phyloP scores from a whole-genome alignment of 1,140 invertebrate species.

The Neodiprion fabricii region DNA sequence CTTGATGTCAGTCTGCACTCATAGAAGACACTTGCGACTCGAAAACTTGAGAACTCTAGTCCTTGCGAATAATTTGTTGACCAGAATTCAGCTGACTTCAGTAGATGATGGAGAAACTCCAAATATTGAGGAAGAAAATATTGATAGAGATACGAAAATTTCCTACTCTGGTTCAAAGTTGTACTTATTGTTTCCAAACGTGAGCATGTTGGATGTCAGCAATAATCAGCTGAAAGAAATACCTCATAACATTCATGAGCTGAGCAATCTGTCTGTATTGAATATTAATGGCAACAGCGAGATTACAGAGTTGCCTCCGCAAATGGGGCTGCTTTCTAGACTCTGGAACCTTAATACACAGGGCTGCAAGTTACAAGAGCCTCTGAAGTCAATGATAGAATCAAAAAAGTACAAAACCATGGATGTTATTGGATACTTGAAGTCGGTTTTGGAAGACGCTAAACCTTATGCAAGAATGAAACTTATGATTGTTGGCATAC shows the following conservation, averaged over 20 bases:
- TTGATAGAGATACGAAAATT: slow-evolving; percentile 44
- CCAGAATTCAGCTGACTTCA: slow-evolving; percentile 78
- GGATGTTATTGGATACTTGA: slow-evolving; percentile 95
- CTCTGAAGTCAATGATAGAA: slow-evolving; percentile 90
- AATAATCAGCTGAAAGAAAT: slow-evolving; percentile 85
- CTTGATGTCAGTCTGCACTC: slow-evolving; percentile 81
- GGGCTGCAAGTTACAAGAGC: slow-evolving; percentile 88
- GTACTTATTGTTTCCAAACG: slow-evolving; percentile 86
- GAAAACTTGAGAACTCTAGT: slow-evolving; percentile 84
- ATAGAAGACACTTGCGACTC: slow-evolving; percentile 80
- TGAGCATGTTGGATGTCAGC: slow-evolving; percentile 95
- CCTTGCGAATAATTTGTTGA: slow-evolving; percentile 84
- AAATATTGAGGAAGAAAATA: slow-evolving; percentile 45
- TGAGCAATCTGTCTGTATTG: slow-evolving; percentile 90
- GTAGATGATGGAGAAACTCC: slow-evolving; percentile 71
- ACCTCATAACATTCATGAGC: slow-evolving; percentile 84
- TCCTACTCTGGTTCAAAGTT: slow-evolving; percentile 46
- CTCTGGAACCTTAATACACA: slow-evolving; percentile 96
- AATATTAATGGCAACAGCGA: slow-evolving; percentile 91
- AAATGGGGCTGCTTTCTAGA: slow-evolving; percentile 91
- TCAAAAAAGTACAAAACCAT: slow-evolving; percentile 94
- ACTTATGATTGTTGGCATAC: slow-evolving; percentile 95
- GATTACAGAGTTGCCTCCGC: slow-evolving; percentile 86
- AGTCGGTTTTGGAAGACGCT: slow-evolving; percentile 88
- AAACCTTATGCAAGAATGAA: slow-evolving; percentile 95